Conservation (phyloP, 1,140 invertebrate species). For the Telenomus remus region DNA sequence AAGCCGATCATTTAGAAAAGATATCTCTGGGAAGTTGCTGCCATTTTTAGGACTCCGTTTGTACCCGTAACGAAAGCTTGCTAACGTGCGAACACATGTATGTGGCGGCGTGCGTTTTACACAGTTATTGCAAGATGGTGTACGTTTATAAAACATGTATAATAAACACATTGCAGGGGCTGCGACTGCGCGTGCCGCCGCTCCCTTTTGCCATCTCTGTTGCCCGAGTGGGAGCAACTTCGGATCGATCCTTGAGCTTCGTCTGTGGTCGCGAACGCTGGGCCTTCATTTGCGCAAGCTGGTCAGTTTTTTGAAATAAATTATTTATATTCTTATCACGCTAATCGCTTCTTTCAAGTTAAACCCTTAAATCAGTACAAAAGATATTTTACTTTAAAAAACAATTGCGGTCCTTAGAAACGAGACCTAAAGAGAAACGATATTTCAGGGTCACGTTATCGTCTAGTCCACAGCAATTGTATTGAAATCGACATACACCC, state of each 20-base stretch:
- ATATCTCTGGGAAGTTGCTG: constrained; percentile 58
- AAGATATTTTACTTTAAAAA: not conserved
- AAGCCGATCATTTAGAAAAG: constrained; percentile 7
- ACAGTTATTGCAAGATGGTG: constrained; percentile 41
- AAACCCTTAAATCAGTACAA: not conserved
- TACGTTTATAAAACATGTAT: constrained; percentile 65
- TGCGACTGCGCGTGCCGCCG: constrained; percentile 54
- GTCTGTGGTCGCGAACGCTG: constrained; percentile 42
- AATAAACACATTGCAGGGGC: constrained; percentile 60
- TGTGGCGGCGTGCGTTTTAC: constrained; percentile 44
- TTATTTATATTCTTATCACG: not conserved
- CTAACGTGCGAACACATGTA: constrained; percentile 53
- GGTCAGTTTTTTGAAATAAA: constrained; percentile 19
- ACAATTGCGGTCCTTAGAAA: constrained; percentile 31
- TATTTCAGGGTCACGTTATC: constrained; percentile 36
- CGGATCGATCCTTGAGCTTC: constrained; percentile 66
- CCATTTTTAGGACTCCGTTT: constrained; percentile 58
- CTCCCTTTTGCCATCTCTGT: constrained; percentile 27
- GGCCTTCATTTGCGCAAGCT: constrained; percentile 58
- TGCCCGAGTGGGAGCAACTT: constrained; percentile 45
- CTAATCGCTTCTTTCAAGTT: not conserved
- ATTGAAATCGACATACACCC: constrained; percentile 27
- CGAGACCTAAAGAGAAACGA: constrained; percentile 21
- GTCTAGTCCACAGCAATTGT: constrained; percentile 26
- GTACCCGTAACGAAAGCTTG: constrained; percentile 20